Conservation (phyloP, 2,888 invertebrate species). For the Endotricha flammealis region DNA sequence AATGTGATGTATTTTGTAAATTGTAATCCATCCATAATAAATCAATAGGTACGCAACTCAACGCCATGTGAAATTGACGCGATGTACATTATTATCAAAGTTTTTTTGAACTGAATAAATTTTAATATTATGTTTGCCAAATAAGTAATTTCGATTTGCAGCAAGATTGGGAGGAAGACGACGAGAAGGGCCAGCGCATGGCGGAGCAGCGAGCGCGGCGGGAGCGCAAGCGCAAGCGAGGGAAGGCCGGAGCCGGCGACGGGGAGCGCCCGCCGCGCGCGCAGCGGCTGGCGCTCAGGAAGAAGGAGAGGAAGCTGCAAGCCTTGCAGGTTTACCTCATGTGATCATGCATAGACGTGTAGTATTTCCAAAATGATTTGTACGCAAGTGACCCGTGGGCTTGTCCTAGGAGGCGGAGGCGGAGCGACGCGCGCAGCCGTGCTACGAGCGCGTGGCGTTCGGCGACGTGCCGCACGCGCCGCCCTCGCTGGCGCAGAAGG, state of each 20-base stretch:
- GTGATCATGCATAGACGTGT: too few relatives aligned
- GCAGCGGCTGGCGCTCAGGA: conserved; percentile 74
- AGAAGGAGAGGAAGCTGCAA: conserved; percentile 58
- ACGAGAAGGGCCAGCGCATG: conserved; percentile 49
- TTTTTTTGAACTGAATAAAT: too few relatives aligned
- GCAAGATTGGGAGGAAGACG: conserved; percentile 50
- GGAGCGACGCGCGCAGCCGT: conserved; percentile 54
- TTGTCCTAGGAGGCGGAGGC: conserved; percentile 19
- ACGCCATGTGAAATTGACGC: too few relatives aligned
- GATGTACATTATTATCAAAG: too few relatives aligned
- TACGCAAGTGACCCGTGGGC: conserved; percentile 13
- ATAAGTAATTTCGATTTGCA: conserved; percentile 17
- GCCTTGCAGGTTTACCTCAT: background rate
- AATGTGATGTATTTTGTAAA: too few relatives aligned
- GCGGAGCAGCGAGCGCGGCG: conserved; percentile 45
- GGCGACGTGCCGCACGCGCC: conserved; percentile 87
- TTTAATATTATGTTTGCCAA: background rate
- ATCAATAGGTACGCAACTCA: too few relatives aligned
- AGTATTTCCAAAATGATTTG: too few relatives aligned
- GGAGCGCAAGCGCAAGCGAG: conserved; percentile 34
- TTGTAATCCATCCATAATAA: too few relatives aligned
- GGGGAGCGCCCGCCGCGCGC: conserved; percentile 10
- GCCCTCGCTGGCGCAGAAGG: conserved; percentile 73
- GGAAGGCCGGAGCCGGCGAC: conserved; percentile 12
- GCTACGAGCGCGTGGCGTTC: conserved; percentile 82